phyloP scores from a whole-genome alignment of 2,113 vertebrate species.

The Rhinolophus ferrumequinum region DNA sequence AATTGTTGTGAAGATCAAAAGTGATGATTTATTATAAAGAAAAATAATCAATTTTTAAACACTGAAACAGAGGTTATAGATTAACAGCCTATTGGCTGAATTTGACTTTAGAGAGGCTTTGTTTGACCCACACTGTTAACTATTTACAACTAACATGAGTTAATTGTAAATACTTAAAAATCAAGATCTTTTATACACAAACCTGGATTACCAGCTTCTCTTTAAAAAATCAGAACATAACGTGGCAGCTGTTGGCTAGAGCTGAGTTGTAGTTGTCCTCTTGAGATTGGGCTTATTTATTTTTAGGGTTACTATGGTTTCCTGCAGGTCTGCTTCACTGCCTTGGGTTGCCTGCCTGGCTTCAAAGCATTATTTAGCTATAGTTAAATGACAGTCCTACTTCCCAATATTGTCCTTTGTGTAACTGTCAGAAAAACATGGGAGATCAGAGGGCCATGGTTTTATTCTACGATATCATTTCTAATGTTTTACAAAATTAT shows the following conservation, averaged over 20 bases:
- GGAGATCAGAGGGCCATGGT: neutral
- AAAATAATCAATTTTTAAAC: constrained; percentile 8
- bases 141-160: neutral
- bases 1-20: neutral
- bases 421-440: neutral
- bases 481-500: neutral
- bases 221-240: too few relatives aligned
- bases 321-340: neutral
- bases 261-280: neutral
- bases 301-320: neutral
- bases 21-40: neutral
- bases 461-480: neutral
- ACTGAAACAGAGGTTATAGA: neutral
- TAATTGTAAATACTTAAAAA: constrained; percentile 20
- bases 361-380: neutral
- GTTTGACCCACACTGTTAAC: neutral
- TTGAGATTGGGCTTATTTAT: neutral
- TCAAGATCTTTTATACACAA: neutral
- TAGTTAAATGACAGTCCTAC: neutral
- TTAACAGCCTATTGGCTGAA: neutral
- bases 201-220: constrained; percentile 13
- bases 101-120: constrained; percentile 4
- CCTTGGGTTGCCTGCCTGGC: neutral
- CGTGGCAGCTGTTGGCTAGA: neutral
- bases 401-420: neutral